A percentile compares a stretch with the other conserved stretches of the same genome.
These are phyloP conservation scores for Athene cunicularia DNA, from an alignment of 2,113 vertebrate species.

Conservation along the genomic window DNA sequence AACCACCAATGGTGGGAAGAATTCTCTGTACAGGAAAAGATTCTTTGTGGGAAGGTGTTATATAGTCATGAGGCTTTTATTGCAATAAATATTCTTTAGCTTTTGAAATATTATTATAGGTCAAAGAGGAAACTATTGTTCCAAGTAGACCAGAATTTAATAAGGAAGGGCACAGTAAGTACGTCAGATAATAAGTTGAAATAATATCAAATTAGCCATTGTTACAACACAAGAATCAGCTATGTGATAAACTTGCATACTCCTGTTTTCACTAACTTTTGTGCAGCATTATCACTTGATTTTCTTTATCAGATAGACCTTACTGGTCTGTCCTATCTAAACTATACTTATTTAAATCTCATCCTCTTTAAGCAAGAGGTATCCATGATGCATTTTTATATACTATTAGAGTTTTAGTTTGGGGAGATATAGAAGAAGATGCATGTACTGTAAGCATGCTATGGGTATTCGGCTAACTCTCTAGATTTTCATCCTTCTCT, in stretches of 20 bases:
- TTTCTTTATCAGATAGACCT: not conserved
- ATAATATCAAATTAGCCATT: not conserved
- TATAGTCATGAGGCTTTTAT: constrained; percentile 70
- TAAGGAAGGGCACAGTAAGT: constrained; percentile 32
- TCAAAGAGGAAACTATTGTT: constrained; percentile 66
- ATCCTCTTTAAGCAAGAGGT: not conserved
- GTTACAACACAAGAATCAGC: not conserved
- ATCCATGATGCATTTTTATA: not conserved
- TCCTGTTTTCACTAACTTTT: not conserved
- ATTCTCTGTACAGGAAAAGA: constrained; percentile 49
- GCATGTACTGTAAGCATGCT: not conserved
- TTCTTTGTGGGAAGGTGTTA: constrained; percentile 55
- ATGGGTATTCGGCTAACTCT: not conserved
- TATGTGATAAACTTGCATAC: not conserved
- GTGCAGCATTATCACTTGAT: not conserved
- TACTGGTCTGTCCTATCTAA: not conserved
- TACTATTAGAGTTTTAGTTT: not conserved
- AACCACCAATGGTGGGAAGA: not conserved
- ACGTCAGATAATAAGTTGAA: not conserved
- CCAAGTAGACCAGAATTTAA: constrained; percentile 64
- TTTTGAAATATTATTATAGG: constrained; percentile 73
- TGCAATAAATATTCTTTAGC: constrained; percentile 75
- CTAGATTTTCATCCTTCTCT: not conserved
- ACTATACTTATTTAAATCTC: not conserved
- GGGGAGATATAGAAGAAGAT: not conserved